Percentiles rank a stretch among this genome's conserved stretches.
These are phyloP conservation scores for Lophotriccus pileatus DNA, from an alignment of 2,797 vertebrate species.

Conservation along the genomic window DNA sequence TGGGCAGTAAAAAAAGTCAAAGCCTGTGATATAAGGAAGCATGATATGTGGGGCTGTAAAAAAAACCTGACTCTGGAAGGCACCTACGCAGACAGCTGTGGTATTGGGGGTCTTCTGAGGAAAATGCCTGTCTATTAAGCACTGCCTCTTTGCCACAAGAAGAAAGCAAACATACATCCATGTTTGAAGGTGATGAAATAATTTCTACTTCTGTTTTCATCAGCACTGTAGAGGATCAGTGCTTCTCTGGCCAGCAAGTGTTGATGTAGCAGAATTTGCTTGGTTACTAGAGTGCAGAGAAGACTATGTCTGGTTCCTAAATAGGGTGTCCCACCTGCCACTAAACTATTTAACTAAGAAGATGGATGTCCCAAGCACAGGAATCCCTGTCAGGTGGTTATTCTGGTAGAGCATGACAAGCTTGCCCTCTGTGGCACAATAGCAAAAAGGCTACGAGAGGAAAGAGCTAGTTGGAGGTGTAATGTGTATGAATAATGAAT, in stretches of 20 bases:
- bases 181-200: neutral
- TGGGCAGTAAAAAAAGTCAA: neutral
- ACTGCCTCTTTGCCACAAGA: neutral
- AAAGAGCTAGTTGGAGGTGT: neutral
- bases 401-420: neutral
- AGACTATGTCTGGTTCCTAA: neutral
- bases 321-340: neutral
- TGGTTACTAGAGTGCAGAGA: neutral
- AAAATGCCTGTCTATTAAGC: accelerated
- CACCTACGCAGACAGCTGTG: neutral
- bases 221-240: neutral
- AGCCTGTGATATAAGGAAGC: neutral
- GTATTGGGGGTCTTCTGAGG: neutral
- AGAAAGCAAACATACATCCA: neutral
- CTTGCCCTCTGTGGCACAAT: neutral
- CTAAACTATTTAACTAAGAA: neutral
- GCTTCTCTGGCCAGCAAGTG: neutral
- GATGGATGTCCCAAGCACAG: neutral
- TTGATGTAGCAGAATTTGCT: neutral
- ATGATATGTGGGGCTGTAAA: neutral
- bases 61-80: neutral
- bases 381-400: neutral
- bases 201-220: neutral
- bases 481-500: neutral
- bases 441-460: neutral